Evolutionary conservation across 2,888 invertebrate species (phyloP), one percentile per base, ranked within the genome.

Genomic region (Drosophila multiciliata): DNA sequence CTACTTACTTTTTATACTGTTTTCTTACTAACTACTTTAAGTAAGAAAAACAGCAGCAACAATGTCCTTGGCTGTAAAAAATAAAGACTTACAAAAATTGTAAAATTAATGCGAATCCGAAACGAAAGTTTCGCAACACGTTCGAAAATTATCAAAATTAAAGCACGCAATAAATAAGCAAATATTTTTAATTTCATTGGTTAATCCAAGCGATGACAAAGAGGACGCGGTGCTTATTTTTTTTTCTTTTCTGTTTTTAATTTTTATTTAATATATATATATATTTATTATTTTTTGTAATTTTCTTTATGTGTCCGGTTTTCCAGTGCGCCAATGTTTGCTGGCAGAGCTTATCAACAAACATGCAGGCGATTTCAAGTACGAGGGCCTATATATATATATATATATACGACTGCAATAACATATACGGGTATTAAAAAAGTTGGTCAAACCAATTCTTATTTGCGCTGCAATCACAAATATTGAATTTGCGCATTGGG

Each of bases 391-490:
- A 23, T 32, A 64, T 23, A 52, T 53, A 29, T 11, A 35, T 48
- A 12, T n/a, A 26, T 23, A 17, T 20, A 9, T 49, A 20, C 15
- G 50, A 20, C 36, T 11, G 50, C 29, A 50, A 35, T 62, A 35
- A 36, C 45, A 53, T 50, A 36, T 45, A 52, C 61, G 4, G 52
- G 29, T 65, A 42, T 52, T 60, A 40, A 36, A 66, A 78, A 83
- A 79, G 75, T 83, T 85, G 83, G 83, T 83, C 85, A 83, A 80
- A 82, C 15, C 45, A 82, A 64, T 72, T 66, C 65, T 15, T 75
- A 63, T 75, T 75, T 75, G 66, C 60, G 54, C 65, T 23, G 55
- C 49, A 32, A 71, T 49, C 53, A 67, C 69, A 82, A 82, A 82
- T 81, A 83, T 82, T 82, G 81, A 69, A 63, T 62, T 59, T 72